Evolutionary conservation across 1,140 invertebrate species (phyloP).

Genomic region (Drosophila insularis): DNA sequence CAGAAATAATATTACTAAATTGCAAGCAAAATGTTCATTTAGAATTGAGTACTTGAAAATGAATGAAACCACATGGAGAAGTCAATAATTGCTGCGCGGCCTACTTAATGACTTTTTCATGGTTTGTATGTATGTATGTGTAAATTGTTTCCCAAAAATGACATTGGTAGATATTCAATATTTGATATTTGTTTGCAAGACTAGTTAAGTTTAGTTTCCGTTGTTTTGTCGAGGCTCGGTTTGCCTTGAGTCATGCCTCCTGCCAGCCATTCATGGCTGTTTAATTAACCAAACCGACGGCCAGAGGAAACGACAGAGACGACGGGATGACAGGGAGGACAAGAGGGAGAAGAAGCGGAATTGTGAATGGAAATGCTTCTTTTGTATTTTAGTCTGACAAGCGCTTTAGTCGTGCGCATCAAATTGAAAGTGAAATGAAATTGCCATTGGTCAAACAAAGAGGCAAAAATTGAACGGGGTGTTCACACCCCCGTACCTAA

Average conservation of each 20-base stretch:
- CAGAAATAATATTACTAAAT: background rate
- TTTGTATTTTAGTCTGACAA: conserved; percentile 50
- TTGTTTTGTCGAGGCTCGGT: background rate
- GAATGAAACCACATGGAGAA: conserved; percentile 1
- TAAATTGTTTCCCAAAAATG: background rate
- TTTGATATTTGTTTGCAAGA: background rate
- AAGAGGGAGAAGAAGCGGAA: conserved; percentile 12
- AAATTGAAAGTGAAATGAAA: conserved; percentile 67
- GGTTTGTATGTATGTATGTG: background rate
- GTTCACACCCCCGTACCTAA: background rate
- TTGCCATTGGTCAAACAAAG: conserved; percentile 29
- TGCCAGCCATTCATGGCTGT: conserved; percentile 37
- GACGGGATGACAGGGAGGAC: background rate
- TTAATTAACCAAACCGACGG: conserved; percentile 53
- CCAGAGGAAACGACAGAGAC: background rate
- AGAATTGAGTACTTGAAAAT: background rate
- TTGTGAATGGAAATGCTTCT: conserved; percentile 8
- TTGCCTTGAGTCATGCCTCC: background rate
- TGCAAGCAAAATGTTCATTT: background rate
- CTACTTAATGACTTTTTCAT: conserved; percentile 1
- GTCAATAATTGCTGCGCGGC: background rate
- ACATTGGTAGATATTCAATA: background rate
- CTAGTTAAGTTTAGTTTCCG: conserved; percentile 3
- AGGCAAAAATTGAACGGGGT: conserved; percentile 11
- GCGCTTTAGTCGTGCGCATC: conserved; percentile 37